Base-by-base conservation (phyloP, 2,888 invertebrate species). In the Thecocarcelia acutangulata region DNA sequence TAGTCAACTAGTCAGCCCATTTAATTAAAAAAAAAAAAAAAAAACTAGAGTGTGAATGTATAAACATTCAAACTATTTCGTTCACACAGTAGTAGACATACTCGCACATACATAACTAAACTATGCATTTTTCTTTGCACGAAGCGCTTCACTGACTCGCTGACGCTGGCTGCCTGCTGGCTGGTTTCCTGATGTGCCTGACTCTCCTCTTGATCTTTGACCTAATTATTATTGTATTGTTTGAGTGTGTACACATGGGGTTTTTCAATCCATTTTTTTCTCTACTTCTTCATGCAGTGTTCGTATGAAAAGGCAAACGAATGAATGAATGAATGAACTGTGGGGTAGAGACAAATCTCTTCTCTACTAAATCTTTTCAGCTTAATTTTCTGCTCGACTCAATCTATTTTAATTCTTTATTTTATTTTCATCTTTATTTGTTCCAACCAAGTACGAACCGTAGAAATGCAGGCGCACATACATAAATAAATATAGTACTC, bases 191-290 rank as follows among this genome's bases (percentile, higher is more conserved):
- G 58, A 69, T 74, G 82, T 68, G 74, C 70, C 70, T 82, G 82
- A 75, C 74, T 82, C 70, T 82, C 74, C 84, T 84, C 83, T 83
- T 84, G 84, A 84, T 84, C 84, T 84, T 83, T 83, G 83, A 84
- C 84, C 84, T 73, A 84, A 84, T 83, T 84, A 83, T 76, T 80
- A 59, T 79, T 48, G 59, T 59, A 78, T 70, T 75, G 66, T 78
- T 78, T 75, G 54, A 70, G 64, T 46, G 56, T 46, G 46, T 15
- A 9, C 15, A 33, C 9, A 33, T 40, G 17, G n/a, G 40, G 42
- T 52, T 59, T 58, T 52, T 46, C 40, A 46, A 15, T 15, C 17
- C 24, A 6, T 54, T 61, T 11, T 11, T 50, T 66, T 24, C 40
- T 17, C 58, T 42, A 19, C 13, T 63, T 42, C 17, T 59, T 42